Base-by-base conservation (phyloP, 2,113 vertebrate species). In the Protobothrops mucrosquamatus region DNA sequence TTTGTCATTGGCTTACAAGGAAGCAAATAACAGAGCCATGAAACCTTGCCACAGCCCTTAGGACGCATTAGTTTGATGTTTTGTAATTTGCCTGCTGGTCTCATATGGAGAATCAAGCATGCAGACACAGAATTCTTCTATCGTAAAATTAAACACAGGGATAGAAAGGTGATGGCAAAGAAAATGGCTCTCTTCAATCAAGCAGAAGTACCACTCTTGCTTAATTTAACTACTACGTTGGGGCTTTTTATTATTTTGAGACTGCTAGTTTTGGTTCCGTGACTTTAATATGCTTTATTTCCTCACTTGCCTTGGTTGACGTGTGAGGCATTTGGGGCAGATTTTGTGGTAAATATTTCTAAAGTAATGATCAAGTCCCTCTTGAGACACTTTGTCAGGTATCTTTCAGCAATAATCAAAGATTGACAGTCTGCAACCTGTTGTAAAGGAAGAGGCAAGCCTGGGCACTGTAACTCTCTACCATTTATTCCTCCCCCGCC, bases 141-240 rank as follows among this genome's bases (percentile, higher is more conserved):
- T 88, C 87, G 92, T 91, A 51, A 93, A 92, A 92, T 90, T 92
- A 94, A 93, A 92, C 90, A 92, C 92, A 64, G 94, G 91, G 61
- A 46, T 52, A 69, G 87, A 81, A 57, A 92, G 51, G 14, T 91
- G 52, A 48, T 74, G 52, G 64, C 87, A 93, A 64, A 92, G 92
- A 54, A 91, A 89, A 43, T 43, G 51, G 91, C 0, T 48, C 89
- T 93, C 43, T 91, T 94, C 95, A 94, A 94, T 95, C 74, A 90
- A 64, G 2, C 57, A 29, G 54, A 89, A 92, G 92, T 93, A 15
- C n/a, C 61, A 85, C 1, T 26, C 55, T 93, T 95, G 81, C 34
- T 81, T 81, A 81, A 81, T 81, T 81, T 81, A 81, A 81, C 34
- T 7, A 9, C 18, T 39, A 39, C 7, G 6, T 81, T 81, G 69